A percentile compares a stretch with the other conserved stretches of the same genome.
Evolutionary conservation across 1,140 invertebrate genomes (phyloP).

Genomic region (Akabosia matsudoensis): DNA sequence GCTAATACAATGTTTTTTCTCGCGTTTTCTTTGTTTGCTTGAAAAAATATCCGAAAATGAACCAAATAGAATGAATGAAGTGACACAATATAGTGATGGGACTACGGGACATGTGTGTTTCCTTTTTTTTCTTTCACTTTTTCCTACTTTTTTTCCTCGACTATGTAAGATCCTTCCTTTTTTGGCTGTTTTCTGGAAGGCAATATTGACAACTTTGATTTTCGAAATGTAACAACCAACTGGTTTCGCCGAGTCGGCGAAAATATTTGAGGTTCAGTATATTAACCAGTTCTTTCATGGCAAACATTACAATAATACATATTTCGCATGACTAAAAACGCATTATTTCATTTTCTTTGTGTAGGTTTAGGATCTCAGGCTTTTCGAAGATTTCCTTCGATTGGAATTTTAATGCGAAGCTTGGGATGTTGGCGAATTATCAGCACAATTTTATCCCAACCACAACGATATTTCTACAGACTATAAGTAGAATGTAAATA

Average conservation of each 20-base stretch:
- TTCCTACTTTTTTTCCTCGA: background rate
- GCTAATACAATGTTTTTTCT: background rate
- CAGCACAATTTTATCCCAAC: background rate
- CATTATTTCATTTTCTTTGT: background rate
- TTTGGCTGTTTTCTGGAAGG: constrained; percentile 2
- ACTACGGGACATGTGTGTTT: constrained; percentile 17
- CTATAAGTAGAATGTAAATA: no score
- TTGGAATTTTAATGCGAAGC: background rate
- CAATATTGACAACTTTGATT: constrained; percentile 22
- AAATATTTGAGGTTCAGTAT: background rate
- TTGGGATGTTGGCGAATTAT: background rate
- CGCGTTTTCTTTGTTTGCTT: constrained; percentile 7
- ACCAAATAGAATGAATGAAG: background rate
- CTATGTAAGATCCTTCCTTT: background rate
- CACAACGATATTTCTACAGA: no score
- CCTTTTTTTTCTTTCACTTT: background rate
- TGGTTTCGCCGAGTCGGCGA: background rate
- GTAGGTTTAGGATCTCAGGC: background rate
- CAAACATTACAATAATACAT: background rate
- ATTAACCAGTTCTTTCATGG: background rate
- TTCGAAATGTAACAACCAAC: background rate
- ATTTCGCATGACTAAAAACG: background rate
- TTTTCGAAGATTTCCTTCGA: constrained; percentile 1
- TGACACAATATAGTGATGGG: background rate
- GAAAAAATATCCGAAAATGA: background rate